Evolutionary conservation across 2,888 invertebrate species (phyloP), one percentile per base, ranked within the genome.

Genomic region (Serrognathus titanus): DNA sequence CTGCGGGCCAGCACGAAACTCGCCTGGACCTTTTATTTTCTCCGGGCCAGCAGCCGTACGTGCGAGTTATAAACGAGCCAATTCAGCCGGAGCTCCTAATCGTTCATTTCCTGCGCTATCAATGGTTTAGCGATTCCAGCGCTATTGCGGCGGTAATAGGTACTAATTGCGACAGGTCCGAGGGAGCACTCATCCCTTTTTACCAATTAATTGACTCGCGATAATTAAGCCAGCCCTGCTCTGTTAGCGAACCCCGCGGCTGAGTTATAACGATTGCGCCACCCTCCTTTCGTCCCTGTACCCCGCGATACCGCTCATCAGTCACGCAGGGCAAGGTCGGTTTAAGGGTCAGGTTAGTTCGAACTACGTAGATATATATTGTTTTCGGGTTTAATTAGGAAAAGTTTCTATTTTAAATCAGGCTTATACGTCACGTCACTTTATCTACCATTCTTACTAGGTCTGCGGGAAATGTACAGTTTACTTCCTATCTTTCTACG

Each of bases 151-250:
- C 68, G 61, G 64, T 71, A 71, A 71, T 71, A 69, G 69, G 69
- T 66, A 69, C 69, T 71, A 71, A 71, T 71, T 70, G 69, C 70
- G 69, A 70, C 69, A 69, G 70, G 69, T 69, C 69, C 68, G 65
- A 68, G 65, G 62, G 64, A 66, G 63, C 61, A 59, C 64, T 59
- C 67, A 65, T 67, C 69, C 71, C 70, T 70, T 71, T 73, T 72
- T 71, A 71, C 72, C 74, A 72, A 75, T 75, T 74, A 74, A 75
- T 74, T 73, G 74, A 74, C 73, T 74, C 70, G 72, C 69, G 73
- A 75, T 75, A 74, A 75, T 75, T 74, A 75, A 74, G 74, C 74
- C 71, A 72, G 70, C 70, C 69, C 68, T 69, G 70, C 71, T 71
- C 68, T 68, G 71, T 71, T 71, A 69, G 69, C 62, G 68, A 67